Percentiles rank a stretch among this genome's conserved stretches.
Conservation (phyloP, 1,140 invertebrate species). For the Melitaea cinxia region DNA sequence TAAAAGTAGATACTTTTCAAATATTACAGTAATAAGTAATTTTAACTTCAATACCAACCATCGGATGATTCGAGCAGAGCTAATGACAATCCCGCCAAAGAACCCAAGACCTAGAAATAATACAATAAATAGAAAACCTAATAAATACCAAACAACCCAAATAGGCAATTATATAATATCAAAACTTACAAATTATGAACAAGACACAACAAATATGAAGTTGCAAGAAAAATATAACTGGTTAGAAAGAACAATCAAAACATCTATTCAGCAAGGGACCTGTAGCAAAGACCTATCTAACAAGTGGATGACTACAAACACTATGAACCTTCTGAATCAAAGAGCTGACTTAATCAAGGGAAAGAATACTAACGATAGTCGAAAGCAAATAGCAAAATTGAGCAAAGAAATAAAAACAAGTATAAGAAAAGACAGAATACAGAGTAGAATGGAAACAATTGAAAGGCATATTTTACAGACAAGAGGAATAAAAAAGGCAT, state of each 20-base stretch:
- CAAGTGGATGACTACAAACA: too few relatives aligned
- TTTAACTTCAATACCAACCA: neutral
- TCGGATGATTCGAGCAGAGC: constrained; percentile 30
- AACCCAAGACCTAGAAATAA: too few relatives aligned
- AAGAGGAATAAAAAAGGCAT: neutral
- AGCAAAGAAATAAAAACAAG: constrained; percentile 24
- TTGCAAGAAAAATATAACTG: constrained; percentile 41
- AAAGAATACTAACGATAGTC: constrained; percentile 16
- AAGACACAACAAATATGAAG: constrained; percentile 19
- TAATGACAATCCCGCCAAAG: too few relatives aligned
- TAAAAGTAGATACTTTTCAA: neutral
- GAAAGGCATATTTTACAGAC: neutral
- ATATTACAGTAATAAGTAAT: neutral
- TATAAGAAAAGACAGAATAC: constrained; percentile 23
- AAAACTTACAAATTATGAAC: too few relatives aligned
- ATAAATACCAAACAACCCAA: too few relatives aligned
- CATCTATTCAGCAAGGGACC: too few relatives aligned
- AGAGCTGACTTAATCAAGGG: neutral
- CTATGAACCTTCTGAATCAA: too few relatives aligned
- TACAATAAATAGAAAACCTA: too few relatives aligned
- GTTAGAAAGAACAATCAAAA: neutral
- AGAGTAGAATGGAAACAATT: constrained; percentile 15
- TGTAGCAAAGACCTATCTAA: too few relatives aligned
- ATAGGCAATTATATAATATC: too few relatives aligned
- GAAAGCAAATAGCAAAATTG: constrained; percentile 18